Percentiles rank a stretch among this genome's conserved stretches.
These are phyloP conservation scores for Hylyphantes graminicola DNA, from an alignment of 1,140 invertebrate species.

Conservation along the genomic window DNA sequence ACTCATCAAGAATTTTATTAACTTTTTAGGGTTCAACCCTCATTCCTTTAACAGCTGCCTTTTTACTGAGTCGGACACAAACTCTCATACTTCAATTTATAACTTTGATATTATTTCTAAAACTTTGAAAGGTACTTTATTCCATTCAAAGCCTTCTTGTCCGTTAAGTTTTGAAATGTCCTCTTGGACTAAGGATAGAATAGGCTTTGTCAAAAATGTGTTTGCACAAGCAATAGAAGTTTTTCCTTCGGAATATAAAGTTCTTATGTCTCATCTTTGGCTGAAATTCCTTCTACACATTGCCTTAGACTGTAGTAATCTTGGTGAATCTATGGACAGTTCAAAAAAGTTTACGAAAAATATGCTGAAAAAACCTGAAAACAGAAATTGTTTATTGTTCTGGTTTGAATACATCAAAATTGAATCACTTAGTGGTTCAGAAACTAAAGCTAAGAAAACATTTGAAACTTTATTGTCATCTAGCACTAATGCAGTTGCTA, in stretches of 20 bases:
- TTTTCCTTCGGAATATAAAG: slow-evolving; percentile 62
- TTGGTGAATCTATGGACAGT: slow-evolving; percentile 64
- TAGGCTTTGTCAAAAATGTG: slow-evolving; percentile 60
- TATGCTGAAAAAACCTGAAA: slow-evolving; percentile 67
- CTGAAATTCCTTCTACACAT: slow-evolving; percentile 15
- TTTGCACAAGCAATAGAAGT: slow-evolving; percentile 62
- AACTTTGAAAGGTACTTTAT: slow-evolving; percentile 45
- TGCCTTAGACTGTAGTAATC: slow-evolving; percentile 1
- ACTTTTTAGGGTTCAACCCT: slow-evolving; percentile 66
- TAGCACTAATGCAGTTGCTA: slow-evolving; percentile 57
- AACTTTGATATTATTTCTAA: slow-evolving; percentile 52
- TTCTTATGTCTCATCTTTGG: slow-evolving; percentile 62
- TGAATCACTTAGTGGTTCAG: slow-evolving; percentile 65
- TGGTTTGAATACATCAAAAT: slow-evolving; percentile 68
- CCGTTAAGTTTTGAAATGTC: background rate
- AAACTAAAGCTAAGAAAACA: slow-evolving; percentile 66
- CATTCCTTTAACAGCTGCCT: slow-evolving; percentile 17
- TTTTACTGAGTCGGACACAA: background rate
- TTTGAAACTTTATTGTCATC: slow-evolving; percentile 66
- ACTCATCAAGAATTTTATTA: slow-evolving; percentile 66
- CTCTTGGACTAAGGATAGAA: slow-evolving; percentile 15
- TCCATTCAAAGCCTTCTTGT: slow-evolving; percentile 5
- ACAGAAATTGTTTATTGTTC: slow-evolving; percentile 68
- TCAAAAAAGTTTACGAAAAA: slow-evolving; percentile 67
- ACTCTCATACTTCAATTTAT: slow-evolving; percentile 48